Percentiles rank a stretch among this genome's conserved stretches.
Evolutionary conservation across 2,797 vertebrate species (phyloP).

Genomic region (Etheostoma nigrum): DNA sequence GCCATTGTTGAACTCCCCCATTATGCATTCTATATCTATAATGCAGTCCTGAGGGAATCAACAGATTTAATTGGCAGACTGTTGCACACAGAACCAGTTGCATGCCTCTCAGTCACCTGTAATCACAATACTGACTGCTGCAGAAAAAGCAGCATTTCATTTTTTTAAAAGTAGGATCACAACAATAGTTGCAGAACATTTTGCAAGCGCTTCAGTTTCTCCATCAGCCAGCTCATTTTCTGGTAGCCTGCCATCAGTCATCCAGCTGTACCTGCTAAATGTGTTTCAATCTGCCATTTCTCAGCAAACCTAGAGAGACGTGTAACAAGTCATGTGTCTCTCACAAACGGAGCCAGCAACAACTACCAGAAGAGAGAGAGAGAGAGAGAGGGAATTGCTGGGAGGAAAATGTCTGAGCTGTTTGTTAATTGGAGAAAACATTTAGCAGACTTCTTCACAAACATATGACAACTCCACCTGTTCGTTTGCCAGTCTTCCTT

Average conservation of each 20-base stretch:
- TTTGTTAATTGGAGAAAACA: conserved; percentile 77
- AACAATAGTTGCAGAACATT: conserved; percentile 28
- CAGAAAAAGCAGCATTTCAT: conserved; percentile 27
- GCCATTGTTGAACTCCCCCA: conserved; percentile 40
- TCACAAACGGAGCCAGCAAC: conserved; percentile 44
- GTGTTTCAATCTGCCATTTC: conserved; percentile 60
- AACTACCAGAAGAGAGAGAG: conserved; percentile 11
- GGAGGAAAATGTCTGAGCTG: conserved; percentile 64
- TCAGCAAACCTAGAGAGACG: conserved; percentile 50
- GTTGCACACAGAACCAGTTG: conserved; percentile 44
- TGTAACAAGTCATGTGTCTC: conserved; percentile 56
- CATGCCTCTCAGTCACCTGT: conserved; percentile 42
- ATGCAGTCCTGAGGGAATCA: conserved; percentile 38
- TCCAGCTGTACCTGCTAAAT: conserved; percentile 54
- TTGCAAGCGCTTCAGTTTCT: conserved; percentile 33
- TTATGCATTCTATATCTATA: conserved; percentile 45
- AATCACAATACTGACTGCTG: conserved; percentile 32
- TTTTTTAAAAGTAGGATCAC: conserved; percentile 33
- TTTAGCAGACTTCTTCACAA: conserved; percentile 72
- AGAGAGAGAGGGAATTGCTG: conserved; percentile 27
- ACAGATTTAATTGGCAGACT: conserved; percentile 52
- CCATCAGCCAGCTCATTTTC: conserved; percentile 21
- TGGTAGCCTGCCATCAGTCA: conserved; percentile 52
- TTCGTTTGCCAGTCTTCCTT: conserved; percentile 69
- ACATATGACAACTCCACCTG: conserved; percentile 82